Evolutionary conservation across 2,888 invertebrate genomes (phyloP), one percentile per base, ranked within the genome.

Genomic region (Timandra comae): DNA sequence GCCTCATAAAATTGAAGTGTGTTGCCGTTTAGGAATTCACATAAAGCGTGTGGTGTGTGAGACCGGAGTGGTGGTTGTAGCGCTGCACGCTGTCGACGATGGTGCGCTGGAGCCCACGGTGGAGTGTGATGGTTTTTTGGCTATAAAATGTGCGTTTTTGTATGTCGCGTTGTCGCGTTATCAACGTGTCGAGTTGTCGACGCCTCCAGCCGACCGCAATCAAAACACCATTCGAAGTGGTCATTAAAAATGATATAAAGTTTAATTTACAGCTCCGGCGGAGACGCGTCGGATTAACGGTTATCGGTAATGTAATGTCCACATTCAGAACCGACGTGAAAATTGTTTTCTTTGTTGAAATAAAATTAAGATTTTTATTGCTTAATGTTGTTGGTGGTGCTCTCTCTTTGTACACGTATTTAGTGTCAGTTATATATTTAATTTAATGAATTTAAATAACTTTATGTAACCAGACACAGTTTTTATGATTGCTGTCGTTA

Each of bases 221-320:
- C 84, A 85, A 84, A 85, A 82, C 81, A 81, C 79, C 80, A 82
- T 84, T 81, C 75, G 74, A 66, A 54, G 59, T 53, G 69, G 69
- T 71, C 81, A 78, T 84, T 84, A 85, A 85, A 84, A 82, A 78
- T 81, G 78, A 79, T 79, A 85, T 85, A 84, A 84, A 84, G 61
- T 82, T 81, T 75, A 82, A 84, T 85, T 85, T 84, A 84, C 77
- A 75, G 58, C 79, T 48, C 57, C 66, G 69, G 49, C 62, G 39
- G 48, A 48, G 46, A 49, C 48, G 61, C 63, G 67, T 72, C 57
- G 70, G 78, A 76, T 80, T 81, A 79, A 78, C 79, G 73, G 84
- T 73, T 72, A 75, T 74, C 69, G 69, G 67, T 56, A 75, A 75
- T 70, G 72, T 76, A 64, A 74, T 71, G 74, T 72, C 73, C 75